Base-by-base conservation (phyloP, 2,888 invertebrate genomes). In the Philaethria dido region DNA sequence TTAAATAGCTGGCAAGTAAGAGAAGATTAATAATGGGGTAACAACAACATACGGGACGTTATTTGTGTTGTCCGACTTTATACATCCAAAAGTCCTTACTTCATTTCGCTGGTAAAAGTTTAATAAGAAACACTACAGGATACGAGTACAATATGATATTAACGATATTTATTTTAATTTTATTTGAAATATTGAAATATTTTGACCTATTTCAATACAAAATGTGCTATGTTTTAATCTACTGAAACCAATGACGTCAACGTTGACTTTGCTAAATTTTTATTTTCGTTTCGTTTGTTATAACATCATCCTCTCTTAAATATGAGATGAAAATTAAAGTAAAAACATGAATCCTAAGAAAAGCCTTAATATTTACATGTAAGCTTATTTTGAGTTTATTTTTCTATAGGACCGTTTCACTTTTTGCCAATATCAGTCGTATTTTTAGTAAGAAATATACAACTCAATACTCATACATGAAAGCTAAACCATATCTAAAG, bases 401-500 rank as follows among this genome's bases (percentile, higher is more conserved):
- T 13, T 8, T 6, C 18, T 13, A 14, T n/a, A 50, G 6, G 1
- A 50, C 14, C 22, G 14, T 55, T 39, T 55, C 22, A 22, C 9
- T 57, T 42, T 42, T n/a, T 36, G 14, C 20, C 14, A 39, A n/a
- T 20, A 39, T n/a, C 22, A 14, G n/a, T 9, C 11, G 42, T n/a
- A 22, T 57, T 22, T 39, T 29, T 29, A 52, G 14, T 22, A 36
- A 57, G 11, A 22, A 57, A 66, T 47, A 36, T 52, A 25, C 25
- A 57, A 55, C 14, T 48, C 48, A 25, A 54, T 60, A 52, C 14
- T 8, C 50, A 39, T n/a, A 45, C 36, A 45, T n/a, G 25, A 67
- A 39, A 52, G 22, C 14, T 52, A 66, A 64, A 57, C 55, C 39
- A 20, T 20, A 39, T 18, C 59, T 68, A 36, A 59, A 54, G 22